Base-by-base conservation (phyloP, 2,888 invertebrate species). In the Zygothrica quintamaculata region DNA sequence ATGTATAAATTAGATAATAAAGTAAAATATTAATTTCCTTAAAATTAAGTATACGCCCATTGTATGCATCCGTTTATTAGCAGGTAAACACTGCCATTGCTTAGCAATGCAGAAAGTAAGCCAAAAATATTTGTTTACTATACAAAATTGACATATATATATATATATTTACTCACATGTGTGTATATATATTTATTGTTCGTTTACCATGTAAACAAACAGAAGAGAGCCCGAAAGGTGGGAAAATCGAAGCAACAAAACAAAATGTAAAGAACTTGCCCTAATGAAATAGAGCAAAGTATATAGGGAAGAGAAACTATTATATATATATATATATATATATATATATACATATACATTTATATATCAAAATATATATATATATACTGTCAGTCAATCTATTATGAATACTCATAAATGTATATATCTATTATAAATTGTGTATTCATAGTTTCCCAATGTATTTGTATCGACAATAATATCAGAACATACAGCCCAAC, bases 101-200 rank as follows among this genome's bases (percentile, higher is more conserved):
- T n/a, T n/a, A 7, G 29, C 1, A 3, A n/a, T 46, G 22, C 47
- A 52, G 37, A 47, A 47, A 39, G 18, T 39, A n/a, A 22, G 37
- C 16, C 44, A 60, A 61, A 73, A 57, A 61, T 57, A 74, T 57
- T 53, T 74, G 70, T 74, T 70, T 74, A 53, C 70, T 46, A 67
- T 53, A 40, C 43, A 48, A 59, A 56, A 52, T 50, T 73, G 68
- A 37, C 56, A 53, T 50, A 53, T 50, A 60, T 46, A 56, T 29
- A 42, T n/a, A n/a, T n/a, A n/a, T n/a, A n/a, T n/a, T n/a, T n/a
- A n/a, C n/a, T n/a, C n/a, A n/a, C n/a, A n/a, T n/a, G n/a, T n/a
- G n/a, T n/a, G n/a, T n/a, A n/a, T n/a, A n/a, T n/a, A n/a, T n/a
- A n/a, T n/a, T n/a, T n/a, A 3, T 22, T 22, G 18, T 22, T 3